phyloP scores from a whole-genome alignment of 2,888 invertebrate genomes.

The Synergus itoensis region DNA sequence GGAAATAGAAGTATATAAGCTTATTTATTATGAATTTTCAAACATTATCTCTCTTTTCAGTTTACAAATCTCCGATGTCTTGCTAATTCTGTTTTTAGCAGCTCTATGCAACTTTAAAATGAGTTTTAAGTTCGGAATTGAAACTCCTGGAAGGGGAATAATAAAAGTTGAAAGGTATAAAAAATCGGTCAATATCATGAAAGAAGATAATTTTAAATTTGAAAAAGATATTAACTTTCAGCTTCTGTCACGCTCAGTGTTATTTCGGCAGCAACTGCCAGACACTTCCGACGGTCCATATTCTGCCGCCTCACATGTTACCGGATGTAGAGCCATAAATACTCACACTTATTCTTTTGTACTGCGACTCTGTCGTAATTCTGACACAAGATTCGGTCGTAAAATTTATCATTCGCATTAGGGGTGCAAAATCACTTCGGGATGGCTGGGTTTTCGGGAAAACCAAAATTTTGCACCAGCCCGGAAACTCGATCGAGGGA shows the following conservation, averaged over 20 bases:
- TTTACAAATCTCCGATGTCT: neutral
- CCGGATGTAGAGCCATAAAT: neutral
- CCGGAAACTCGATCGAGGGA: no score
- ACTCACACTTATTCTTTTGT: neutral
- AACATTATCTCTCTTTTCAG: neutral
- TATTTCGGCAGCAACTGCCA: constrained; percentile 59
- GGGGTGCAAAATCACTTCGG: no score
- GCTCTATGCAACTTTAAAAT: neutral
- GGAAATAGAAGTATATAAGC: constrained; percentile 34
- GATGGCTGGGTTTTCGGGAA: no score
- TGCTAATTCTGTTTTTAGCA: neutral
- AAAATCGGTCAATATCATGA: neutral
- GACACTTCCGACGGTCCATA: constrained; percentile 4
- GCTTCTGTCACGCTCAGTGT: constrained; percentile 46
- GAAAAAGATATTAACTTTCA: neutral
- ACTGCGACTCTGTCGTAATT: neutral
- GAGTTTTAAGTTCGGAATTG: neutral
- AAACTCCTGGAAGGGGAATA: neutral
- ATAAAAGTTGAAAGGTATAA: neutral
- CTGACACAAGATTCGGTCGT: neutral
- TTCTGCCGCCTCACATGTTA: neutral
- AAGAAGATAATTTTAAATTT: neutral
- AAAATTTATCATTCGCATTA: neutral
- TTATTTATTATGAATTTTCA: neutral
- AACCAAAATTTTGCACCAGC: no score